Percentiles rank a stretch among this genome's conserved stretches.
Conservation (phyloP, 2,888 invertebrate species). For the Heliconius aoede region DNA sequence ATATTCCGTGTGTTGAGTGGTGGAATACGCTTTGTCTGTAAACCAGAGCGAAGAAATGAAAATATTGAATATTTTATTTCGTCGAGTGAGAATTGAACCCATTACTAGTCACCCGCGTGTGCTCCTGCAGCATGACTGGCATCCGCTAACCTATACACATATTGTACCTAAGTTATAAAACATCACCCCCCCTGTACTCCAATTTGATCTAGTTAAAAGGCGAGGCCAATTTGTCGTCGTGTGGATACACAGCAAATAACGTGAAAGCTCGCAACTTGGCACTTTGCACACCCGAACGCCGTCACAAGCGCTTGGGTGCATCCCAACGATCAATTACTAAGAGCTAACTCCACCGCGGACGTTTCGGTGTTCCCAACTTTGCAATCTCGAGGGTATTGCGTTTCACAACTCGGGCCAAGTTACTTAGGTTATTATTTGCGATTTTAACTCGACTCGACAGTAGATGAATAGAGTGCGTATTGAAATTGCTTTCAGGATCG, state of each 20-base stretch:
- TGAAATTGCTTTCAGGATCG: background rate
- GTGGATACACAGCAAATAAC: slow-evolving; percentile 34
- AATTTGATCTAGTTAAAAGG: slow-evolving; percentile 47
- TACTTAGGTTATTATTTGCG: slow-evolving; percentile 38
- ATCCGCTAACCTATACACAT: slow-evolving; percentile 19
- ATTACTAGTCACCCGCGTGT: no score
- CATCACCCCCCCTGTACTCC: slow-evolving; percentile 23
- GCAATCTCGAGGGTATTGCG: slow-evolving; percentile 41
- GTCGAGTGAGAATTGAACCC: no score
- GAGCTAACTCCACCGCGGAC: slow-evolving; percentile 49
- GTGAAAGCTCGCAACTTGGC: slow-evolving; percentile 31
- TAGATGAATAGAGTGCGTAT: background rate
- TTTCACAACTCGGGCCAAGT: slow-evolving; percentile 44
- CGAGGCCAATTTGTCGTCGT: slow-evolving; percentile 46
- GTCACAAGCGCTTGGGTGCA: slow-evolving; percentile 28
- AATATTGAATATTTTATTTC: no score
- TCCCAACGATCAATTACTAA: slow-evolving; percentile 42
- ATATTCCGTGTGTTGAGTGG: no score
- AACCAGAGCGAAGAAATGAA: no score
- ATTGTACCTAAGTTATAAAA: slow-evolving; percentile 17
- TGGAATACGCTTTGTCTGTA: no score
- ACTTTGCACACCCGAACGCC: slow-evolving; percentile 23
- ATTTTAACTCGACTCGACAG: slow-evolving; percentile 5
- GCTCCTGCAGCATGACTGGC: no score
- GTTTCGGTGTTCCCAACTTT: slow-evolving; percentile 50